Conservation (phyloP, 2,113 vertebrate species). For the Megalops atlanticus region DNA sequence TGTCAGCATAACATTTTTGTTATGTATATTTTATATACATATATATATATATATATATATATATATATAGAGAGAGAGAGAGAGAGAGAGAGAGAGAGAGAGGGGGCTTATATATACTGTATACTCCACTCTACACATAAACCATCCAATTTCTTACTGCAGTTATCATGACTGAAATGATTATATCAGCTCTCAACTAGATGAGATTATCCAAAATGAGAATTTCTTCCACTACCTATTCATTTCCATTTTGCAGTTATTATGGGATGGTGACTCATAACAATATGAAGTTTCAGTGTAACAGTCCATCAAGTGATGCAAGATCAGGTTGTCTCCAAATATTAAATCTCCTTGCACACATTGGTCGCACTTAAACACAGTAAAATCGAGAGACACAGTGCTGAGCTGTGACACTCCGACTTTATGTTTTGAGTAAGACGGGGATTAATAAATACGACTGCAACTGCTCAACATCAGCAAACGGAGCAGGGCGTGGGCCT, state of each 20-base stretch:
- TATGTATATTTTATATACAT: too few relatives aligned
- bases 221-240: background rate
- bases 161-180: too few relatives aligned
- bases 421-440: background rate
- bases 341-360: background rate
- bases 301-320: background rate
- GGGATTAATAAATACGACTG: background rate
- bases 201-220: too few relatives aligned
- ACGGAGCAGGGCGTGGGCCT: slow-evolving; percentile 19
- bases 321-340: background rate
- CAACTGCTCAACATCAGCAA: background rate
- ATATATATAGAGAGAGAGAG: too few relatives aligned
- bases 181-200: too few relatives aligned
- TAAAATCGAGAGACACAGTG: background rate
- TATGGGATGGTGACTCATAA: background rate
- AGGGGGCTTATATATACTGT: too few relatives aligned
- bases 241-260: background rate
- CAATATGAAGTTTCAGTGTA: background rate
- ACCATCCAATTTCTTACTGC: too few relatives aligned
- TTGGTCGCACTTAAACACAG: background rate
- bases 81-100: too few relatives aligned
- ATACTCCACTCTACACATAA: too few relatives aligned
- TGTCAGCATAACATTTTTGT: too few relatives aligned
- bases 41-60: too few relatives aligned
- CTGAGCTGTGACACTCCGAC: background rate